A percentile compares a stretch with the other conserved stretches of the same genome.
Conservation (phyloP, 1,140 invertebrate genomes). For the Lordiphosa collinella region DNA sequence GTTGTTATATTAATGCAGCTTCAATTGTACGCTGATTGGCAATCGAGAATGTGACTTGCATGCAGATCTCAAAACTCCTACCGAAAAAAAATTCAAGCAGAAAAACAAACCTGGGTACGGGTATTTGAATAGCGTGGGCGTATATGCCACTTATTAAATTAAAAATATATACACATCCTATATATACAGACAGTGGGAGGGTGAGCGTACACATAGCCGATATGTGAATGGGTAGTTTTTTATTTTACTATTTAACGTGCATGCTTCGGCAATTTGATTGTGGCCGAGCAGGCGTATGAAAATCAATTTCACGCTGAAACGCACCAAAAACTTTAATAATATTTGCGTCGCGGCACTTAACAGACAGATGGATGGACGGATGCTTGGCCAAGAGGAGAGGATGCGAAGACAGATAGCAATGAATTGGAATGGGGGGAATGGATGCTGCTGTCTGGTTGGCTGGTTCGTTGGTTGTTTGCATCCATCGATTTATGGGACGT, state of each 20-base stretch:
- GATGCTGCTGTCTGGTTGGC: background rate
- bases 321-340: slow-evolving; percentile 78
- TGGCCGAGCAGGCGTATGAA: slow-evolving; percentile 75
- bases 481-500: slow-evolving; percentile 51
- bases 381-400: slow-evolving; percentile 6
- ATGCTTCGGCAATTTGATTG: slow-evolving; percentile 75
- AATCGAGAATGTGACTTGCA: slow-evolving; percentile 77
- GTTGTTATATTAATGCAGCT: slow-evolving; percentile 63
- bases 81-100: slow-evolving; percentile 26
- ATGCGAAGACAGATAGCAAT: slow-evolving; percentile 19
- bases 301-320: slow-evolving; percentile 77
- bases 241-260: slow-evolving; percentile 69
- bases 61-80: slow-evolving; percentile 26
- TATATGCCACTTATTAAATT: slow-evolving; percentile 72
- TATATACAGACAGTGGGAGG: background rate
- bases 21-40: slow-evolving; percentile 75
- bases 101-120: slow-evolving; percentile 19
- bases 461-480: slow-evolving; percentile 24
- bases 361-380: slow-evolving; percentile 35
- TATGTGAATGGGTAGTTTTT: slow-evolving; percentile 25
- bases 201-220: slow-evolving; percentile 1
- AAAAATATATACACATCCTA: slow-evolving; percentile 59
- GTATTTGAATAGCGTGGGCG: slow-evolving; percentile 60
- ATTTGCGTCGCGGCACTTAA: slow-evolving; percentile 74
- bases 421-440: background rate